A percentile compares a stretch with the other conserved stretches of the same genome.
Evolutionary conservation across 1,140 invertebrate species (phyloP).

Genomic region (Bursaphelenchus mucronatus): DNA sequence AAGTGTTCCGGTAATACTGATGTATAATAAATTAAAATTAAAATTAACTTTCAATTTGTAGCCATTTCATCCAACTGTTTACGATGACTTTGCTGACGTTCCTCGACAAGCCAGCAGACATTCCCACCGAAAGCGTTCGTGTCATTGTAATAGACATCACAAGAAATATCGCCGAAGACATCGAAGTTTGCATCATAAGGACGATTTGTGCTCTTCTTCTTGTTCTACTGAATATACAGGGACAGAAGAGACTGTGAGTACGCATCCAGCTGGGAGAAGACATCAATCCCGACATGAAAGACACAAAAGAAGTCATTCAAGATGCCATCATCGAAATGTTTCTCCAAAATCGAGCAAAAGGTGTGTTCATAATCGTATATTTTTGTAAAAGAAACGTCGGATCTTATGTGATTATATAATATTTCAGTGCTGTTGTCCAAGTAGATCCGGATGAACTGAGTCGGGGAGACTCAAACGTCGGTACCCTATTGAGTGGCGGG

Average conservation of each 20-base stretch:
- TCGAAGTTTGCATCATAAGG: slow-evolving; percentile 7
- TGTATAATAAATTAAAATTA: too few relatives aligned
- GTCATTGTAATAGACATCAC: slow-evolving; percentile 16
- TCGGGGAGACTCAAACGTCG: not conserved
- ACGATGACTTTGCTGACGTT: slow-evolving; percentile 35
- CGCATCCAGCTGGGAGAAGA: slow-evolving; percentile 12
- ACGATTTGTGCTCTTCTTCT: slow-evolving; percentile 6
- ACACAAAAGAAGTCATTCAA: slow-evolving; percentile 7
- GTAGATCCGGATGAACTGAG: slow-evolving; percentile 22
- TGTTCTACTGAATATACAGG: slow-evolving; percentile 17
- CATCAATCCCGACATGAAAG: slow-evolving; percentile 31
- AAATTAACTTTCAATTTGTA: slow-evolving; percentile 11
- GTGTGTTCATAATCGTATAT: not conserved
- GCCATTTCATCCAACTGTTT: slow-evolving; percentile 26
- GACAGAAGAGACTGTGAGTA: slow-evolving; percentile 19
- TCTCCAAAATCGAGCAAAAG: not conserved
- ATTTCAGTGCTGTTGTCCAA: slow-evolving; percentile 19
- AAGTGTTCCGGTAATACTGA: not conserved
- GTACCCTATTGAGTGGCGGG: not conserved
- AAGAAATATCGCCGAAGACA: slow-evolving; percentile 8
- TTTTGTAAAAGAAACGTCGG: not conserved
- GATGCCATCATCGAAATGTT: not conserved
- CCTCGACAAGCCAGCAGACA: slow-evolving; percentile 23
- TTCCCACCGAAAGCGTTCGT: slow-evolving; percentile 1
- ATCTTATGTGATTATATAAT: not conserved